phyloP scores from a whole-genome alignment of 1,140 invertebrate genomes.

The Eueides isabella region DNA sequence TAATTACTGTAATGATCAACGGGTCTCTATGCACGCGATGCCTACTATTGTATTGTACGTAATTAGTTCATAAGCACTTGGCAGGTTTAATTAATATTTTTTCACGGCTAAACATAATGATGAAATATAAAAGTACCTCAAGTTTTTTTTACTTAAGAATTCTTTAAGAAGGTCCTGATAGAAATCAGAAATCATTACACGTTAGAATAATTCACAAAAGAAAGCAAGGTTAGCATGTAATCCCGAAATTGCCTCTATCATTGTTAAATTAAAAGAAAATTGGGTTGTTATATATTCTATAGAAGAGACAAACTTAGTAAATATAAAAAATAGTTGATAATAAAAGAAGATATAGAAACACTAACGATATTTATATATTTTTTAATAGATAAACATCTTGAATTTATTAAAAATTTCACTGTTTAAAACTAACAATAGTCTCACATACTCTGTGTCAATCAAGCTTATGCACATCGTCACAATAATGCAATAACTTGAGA shows the following conservation, averaged over 20 bases:
- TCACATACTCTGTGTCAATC: conserved; percentile 50
- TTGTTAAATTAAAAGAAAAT: conserved; percentile 21
- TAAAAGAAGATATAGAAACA: conserved; percentile 14
- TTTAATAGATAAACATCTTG: conserved; percentile 18
- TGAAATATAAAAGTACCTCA: background rate
- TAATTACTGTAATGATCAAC: conserved; percentile 62
- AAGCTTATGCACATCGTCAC: conserved; percentile 46
- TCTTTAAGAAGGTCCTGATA: conserved; percentile 28
- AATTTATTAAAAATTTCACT: conserved; percentile 20
- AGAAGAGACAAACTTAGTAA: conserved; percentile 7
- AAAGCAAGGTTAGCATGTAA: conserved; percentile 37
- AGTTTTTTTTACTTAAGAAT: conserved; percentile 24
- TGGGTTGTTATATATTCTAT: background rate
- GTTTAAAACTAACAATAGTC: conserved; percentile 30
- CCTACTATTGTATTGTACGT: conserved; percentile 38
- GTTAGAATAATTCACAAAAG: conserved; percentile 39
- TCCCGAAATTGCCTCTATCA: conserved; percentile 35
- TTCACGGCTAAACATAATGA: background rate
- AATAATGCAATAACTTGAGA: conserved; percentile 56
- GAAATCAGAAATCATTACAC: conserved; percentile 38
- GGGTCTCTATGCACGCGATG: conserved; percentile 51
- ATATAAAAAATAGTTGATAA: conserved; percentile 17
- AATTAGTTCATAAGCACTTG: conserved; percentile 20
- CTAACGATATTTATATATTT: conserved; percentile 27
- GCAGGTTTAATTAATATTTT: background rate